These are phyloP conservation scores for Drosophila mauritiana DNA, from an alignment of 1,140 invertebrate species.

Conservation along the genomic window DNA sequence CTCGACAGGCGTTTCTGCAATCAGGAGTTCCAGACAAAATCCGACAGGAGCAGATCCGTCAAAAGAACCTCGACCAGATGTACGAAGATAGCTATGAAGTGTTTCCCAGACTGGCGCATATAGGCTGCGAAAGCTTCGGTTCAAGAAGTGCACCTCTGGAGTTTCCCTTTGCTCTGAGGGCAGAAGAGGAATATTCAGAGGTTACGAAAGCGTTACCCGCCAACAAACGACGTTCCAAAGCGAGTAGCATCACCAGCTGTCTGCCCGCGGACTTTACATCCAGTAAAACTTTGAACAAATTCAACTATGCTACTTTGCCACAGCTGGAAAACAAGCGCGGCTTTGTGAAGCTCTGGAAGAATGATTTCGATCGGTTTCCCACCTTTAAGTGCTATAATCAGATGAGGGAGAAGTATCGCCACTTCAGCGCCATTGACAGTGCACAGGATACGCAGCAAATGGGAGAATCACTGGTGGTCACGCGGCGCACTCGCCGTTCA, in stretches of 20 bases:
- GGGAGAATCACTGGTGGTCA: constrained; percentile 78
- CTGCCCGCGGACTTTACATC: constrained; percentile 32
- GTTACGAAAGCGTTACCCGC: background rate
- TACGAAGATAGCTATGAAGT: constrained; percentile 83
- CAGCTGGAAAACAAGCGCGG: constrained; percentile 70
- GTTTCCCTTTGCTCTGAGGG: constrained; percentile 28
- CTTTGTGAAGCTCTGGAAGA: constrained; percentile 79
- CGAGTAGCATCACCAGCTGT: constrained; percentile 49
- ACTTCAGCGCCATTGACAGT: constrained; percentile 68
- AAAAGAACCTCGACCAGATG: constrained; percentile 74
- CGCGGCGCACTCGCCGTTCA: constrained; percentile 61
- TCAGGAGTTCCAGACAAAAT: constrained; percentile 87
- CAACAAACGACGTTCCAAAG: constrained; percentile 20
- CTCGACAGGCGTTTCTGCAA: constrained; percentile 87
- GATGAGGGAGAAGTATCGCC: constrained; percentile 77
- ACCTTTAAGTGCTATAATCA: constrained; percentile 84
- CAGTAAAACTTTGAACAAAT: background rate
- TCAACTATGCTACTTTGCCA: constrained; percentile 25
- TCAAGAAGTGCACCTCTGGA: background rate
- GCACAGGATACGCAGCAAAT: constrained; percentile 75
- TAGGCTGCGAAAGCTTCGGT: constrained; percentile 54
- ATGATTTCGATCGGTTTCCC: constrained; percentile 73
- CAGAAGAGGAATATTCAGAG: background rate
- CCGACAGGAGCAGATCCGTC: constrained; percentile 85
- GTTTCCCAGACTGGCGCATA: constrained; percentile 86